Conservation (phyloP, 2,797 vertebrate genomes). For the Pseudopleuronectes americanus region DNA sequence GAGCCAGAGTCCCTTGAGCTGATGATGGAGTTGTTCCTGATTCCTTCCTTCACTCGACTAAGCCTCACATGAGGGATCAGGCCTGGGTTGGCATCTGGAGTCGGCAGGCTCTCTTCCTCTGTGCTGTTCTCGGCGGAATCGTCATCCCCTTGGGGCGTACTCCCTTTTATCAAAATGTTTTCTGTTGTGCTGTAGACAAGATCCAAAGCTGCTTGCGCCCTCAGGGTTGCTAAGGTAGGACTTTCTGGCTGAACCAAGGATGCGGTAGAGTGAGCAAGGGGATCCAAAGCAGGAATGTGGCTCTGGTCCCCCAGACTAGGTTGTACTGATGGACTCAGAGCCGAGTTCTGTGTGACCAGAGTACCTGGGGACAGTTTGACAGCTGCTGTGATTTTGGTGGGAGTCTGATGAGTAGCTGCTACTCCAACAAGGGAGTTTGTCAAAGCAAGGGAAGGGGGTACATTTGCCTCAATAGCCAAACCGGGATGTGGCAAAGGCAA, state of each 20-base stretch:
- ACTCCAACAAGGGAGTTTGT: constrained; percentile 51
- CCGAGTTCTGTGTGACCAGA: constrained; percentile 45
- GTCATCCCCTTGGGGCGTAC: constrained; percentile 18
- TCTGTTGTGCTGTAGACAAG: constrained; percentile 52
- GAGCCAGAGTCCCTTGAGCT: constrained; percentile 40
- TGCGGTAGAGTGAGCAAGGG: constrained; percentile 18
- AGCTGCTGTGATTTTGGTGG: constrained; percentile 32
- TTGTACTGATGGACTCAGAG: constrained; percentile 51
- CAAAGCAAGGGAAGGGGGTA: constrained; percentile 45
- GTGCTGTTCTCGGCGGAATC: constrained; percentile 71
- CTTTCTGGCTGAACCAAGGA: constrained; percentile 31
- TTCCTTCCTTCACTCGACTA: constrained; percentile 72
- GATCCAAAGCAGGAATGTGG: constrained; percentile 51
- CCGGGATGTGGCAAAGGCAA: constrained; percentile 63
- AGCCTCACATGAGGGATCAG: constrained; percentile 69
- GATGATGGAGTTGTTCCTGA: constrained; percentile 66
- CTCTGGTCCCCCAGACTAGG: constrained; percentile 50
- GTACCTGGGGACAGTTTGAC: constrained; percentile 37
- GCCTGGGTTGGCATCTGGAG: constrained; percentile 57
- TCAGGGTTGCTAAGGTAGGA: constrained; percentile 37
- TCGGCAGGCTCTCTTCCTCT: constrained; percentile 65
- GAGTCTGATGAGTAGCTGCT: constrained; percentile 39
- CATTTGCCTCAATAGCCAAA: constrained; percentile 48
- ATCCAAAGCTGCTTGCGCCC: constrained; percentile 28
- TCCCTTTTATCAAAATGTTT: constrained; percentile 40